Base-by-base conservation (phyloP, 1,140 invertebrate species). In the Drosophila micromelanica region DNA sequence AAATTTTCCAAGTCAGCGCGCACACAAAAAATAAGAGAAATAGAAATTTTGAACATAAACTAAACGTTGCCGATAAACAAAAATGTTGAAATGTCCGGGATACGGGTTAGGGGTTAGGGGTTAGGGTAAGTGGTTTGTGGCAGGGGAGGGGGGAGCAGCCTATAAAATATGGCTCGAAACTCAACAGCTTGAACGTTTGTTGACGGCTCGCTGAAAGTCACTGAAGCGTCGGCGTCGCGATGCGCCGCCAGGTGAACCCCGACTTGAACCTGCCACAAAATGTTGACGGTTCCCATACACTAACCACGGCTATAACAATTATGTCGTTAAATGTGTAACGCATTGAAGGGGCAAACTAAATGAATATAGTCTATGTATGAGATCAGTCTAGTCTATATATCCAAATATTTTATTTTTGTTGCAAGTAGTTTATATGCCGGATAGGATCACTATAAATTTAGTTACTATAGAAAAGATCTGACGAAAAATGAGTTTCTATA, bases 1-100 rank as follows among this genome's bases (percentile, higher is more conserved):
- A 60, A 80, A 85, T 85, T 85, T 85, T 85, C 81, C 81, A 57
- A 56, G 65, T 52, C 69, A 85, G 81, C 77, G 81, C 81, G 38
- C 69, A 68, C 43, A 32, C 2, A 20, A 56, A 54, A 73, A 13
- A 15, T 30, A 74, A 70, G 37, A 60, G 7, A 57, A 40, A 57
- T 43, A 40, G 9, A 43, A 57, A 42, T 60, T 60, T 59, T 68
- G 40, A 73, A 73, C 56, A 12, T 54, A 40, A 73, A 62, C 69
- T 61, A 75, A 78, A 73, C 56, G 72, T 52, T 74, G 46, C 20
- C 76, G 48, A 56, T 73, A 55, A 68, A 72, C 43, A 63, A 45
- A 67, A 65, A 35, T 46, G 59, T 55, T 20, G 23, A 17, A 63
- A 27, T 17, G 13, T 8, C 17, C 13, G 6, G 12, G 32, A 32